Conservation (phyloP, 2,113 vertebrate species). For the Odobenus rosmarus region DNA sequence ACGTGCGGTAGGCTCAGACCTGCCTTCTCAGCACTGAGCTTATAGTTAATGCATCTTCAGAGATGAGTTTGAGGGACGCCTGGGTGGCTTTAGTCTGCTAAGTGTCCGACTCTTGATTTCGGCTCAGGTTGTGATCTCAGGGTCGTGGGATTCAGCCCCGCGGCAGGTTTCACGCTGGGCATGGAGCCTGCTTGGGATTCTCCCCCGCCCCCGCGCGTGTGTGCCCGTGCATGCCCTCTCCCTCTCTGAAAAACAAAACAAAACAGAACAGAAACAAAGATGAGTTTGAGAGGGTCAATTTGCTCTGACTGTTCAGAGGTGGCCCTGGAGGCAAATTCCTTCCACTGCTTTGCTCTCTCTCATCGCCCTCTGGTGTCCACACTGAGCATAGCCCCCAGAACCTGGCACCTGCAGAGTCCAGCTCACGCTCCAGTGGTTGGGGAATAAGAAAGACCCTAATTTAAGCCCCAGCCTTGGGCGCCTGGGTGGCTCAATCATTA, state of each 20-base stretch:
- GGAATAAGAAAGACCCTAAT: background rate
- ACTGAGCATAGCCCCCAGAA: background rate
- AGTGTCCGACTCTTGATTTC: background rate
- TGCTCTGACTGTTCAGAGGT: background rate
- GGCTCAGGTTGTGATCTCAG: background rate
- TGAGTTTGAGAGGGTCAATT: background rate
- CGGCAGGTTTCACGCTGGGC: background rate
- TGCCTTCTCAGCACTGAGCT: background rate
- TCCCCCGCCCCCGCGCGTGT: background rate
- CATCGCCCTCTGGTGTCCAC: slow-evolving; percentile 60
- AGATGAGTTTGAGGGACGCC: background rate
- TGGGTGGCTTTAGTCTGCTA: background rate
- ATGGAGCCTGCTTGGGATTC: background rate
- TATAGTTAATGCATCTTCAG: background rate
- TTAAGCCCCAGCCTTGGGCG: background rate
- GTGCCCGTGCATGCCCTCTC: background rate
- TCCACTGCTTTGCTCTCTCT: background rate
- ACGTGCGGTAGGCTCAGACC: background rate
- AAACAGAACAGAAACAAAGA: background rate
- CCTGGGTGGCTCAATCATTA: too few species aligned
- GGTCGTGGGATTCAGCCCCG: background rate
- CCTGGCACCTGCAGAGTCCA: fast-evolving
- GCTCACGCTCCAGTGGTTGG: fast-evolving
- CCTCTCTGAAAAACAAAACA: background rate
- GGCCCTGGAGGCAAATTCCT: background rate